Conservation (phyloP, 2,797 vertebrate genomes). For the Phylloscopus collybita region DNA sequence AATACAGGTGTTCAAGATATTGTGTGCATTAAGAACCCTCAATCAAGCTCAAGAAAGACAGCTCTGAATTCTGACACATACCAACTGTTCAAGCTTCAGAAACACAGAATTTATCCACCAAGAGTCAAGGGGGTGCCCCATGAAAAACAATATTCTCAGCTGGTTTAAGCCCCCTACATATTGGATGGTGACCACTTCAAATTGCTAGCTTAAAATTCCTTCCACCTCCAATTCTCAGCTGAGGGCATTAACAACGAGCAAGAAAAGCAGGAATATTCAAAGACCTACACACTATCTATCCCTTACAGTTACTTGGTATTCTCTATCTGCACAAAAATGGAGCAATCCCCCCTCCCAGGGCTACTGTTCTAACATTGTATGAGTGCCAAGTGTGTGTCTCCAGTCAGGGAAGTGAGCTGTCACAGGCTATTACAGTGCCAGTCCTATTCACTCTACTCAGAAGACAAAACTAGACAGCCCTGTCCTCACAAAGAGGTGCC, state of each 20-base stretch:
- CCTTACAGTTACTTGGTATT: no score
- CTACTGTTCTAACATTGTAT: background rate
- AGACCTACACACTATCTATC: no score
- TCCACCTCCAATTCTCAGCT: background rate
- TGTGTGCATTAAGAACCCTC: background rate
- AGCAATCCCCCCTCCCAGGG: background rate
- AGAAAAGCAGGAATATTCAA: background rate
- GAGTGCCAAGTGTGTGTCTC: background rate
- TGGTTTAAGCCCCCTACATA: background rate
- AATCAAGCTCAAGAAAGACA: background rate
- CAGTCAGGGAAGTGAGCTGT: background rate
- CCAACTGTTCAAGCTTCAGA: background rate
- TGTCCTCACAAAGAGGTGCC: background rate
- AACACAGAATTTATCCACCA: background rate
- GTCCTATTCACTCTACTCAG: background rate
- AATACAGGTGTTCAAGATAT: background rate
- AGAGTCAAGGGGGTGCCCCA: background rate
- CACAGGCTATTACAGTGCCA: background rate
- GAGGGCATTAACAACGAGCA: background rate
- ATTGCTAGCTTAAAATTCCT: background rate
- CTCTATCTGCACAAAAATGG: background rate
- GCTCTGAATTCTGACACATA: background rate
- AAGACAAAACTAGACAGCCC: background rate
- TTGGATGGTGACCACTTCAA: background rate
- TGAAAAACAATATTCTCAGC: background rate